Percentiles rank a stretch among this genome's conserved stretches.
These are phyloP conservation scores for Sepioteuthis lessoniana DNA, from an alignment of 2,888 invertebrate genomes.

Conservation along the genomic window DNA sequence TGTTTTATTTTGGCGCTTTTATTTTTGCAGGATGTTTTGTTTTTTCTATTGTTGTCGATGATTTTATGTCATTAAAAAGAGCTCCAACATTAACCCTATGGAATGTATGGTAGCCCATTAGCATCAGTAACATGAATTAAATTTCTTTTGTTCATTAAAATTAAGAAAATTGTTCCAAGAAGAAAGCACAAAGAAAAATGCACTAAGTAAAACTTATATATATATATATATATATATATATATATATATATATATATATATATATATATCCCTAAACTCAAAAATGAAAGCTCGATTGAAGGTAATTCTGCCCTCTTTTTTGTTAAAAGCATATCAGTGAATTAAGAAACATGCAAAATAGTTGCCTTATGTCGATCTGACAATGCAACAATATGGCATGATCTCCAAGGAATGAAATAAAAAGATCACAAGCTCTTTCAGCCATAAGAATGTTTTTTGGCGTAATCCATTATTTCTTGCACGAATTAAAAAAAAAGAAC, in stretches of 20 bases:
- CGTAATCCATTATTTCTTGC: conserved; percentile 33
- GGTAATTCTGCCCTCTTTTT: neutral
- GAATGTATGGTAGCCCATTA: too few species aligned
- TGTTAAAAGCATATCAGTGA: neutral
- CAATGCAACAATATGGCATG: conserved; percentile 33
- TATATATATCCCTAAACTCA: neutral
- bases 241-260: too few species aligned
- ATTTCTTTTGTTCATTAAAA: neutral
- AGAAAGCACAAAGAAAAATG: neutral
- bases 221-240: too few species aligned
- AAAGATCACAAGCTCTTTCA: conserved; percentile 19
- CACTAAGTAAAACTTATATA: neutral
- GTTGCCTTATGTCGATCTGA: neutral
- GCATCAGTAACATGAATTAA: neutral
- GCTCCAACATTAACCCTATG: too few species aligned
- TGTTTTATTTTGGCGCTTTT: too few species aligned
- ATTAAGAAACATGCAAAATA: neutral
- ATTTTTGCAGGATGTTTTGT: too few species aligned
- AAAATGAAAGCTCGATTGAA: neutral
- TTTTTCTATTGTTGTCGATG: too few species aligned
- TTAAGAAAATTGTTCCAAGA: neutral
- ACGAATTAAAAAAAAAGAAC: neutral
- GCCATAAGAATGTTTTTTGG: neutral
- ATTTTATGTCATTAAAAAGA: too few species aligned
- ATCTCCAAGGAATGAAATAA: neutral